Evolutionary conservation across 1,140 invertebrate species (phyloP).

Genomic region (Cotesia vestalis): DNA sequence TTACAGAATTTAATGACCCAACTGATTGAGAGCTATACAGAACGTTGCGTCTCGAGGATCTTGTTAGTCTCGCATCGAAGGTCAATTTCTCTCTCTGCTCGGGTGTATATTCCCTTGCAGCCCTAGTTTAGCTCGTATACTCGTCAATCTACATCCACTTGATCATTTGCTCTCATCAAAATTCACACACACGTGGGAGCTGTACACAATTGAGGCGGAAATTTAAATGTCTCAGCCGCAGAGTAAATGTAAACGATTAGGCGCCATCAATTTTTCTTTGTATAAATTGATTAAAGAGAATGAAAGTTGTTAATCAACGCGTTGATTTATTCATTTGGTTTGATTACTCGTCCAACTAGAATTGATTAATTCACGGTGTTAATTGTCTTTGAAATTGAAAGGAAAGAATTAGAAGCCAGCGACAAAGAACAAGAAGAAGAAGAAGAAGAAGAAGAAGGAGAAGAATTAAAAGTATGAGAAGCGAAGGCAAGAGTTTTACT

Average conservation of each 20-base stretch:
- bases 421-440: slow-evolving; percentile 11
- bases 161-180: slow-evolving; percentile 5
- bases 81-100: slow-evolving; percentile 26
- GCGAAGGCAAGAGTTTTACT: not conserved
- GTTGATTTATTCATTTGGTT: slow-evolving; percentile 9
- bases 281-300: not conserved
- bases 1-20: slow-evolving; percentile 50
- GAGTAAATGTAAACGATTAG: not conserved
- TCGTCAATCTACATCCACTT: not conserved
- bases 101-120: too few relatives aligned
- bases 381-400: slow-evolving; percentile 38
- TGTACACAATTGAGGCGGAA: too few relatives aligned
- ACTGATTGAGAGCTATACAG: slow-evolving; percentile 45
- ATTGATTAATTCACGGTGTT: slow-evolving; percentile 44
- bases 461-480: not conserved
- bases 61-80: slow-evolving; percentile 47
- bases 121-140: too few relatives aligned
- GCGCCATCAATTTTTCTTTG: not conserved
- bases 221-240: too few relatives aligned
- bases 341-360: slow-evolving; percentile 29
- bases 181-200: too few relatives aligned
- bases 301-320: not conserved
- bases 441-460: too few relatives aligned
- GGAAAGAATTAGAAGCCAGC: slow-evolving; percentile 1
- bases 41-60: slow-evolving; percentile 46